These are phyloP conservation scores for Chromobotia macracanthus DNA, from an alignment of 2,797 vertebrate genomes.

Conservation along the genomic window DNA sequence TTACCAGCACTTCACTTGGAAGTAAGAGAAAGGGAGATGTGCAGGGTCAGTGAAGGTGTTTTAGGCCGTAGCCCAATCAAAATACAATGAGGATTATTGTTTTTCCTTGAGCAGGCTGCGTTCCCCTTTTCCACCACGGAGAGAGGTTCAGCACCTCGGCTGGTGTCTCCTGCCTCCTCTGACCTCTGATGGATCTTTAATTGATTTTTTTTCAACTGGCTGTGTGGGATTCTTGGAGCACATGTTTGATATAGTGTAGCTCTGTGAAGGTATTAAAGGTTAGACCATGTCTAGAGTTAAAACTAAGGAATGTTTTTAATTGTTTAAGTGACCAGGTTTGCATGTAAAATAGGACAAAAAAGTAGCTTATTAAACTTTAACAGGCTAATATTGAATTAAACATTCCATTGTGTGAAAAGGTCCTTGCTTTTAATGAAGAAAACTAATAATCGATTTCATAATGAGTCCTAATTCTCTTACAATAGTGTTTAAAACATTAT, in stretches of 20 bases:
- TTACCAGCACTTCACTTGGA: not conserved
- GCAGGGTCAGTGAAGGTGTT: conserved; percentile 9
- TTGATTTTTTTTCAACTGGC: not conserved
- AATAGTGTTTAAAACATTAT: no score
- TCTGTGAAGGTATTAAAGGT: not conserved
- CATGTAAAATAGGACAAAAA: no score
- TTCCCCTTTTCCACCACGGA: not conserved
- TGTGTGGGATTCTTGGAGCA: conserved; percentile 14
- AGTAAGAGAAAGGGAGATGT: not conserved
- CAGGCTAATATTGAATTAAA: not conserved
- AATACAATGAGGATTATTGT: conserved; percentile 2
- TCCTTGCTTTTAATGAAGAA: no score
- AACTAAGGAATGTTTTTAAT: not conserved
- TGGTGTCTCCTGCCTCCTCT: not conserved
- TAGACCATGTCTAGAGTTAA: not conserved
- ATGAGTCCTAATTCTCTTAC: no score
- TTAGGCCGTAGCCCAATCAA: not conserved
- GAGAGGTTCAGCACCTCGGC: not conserved
- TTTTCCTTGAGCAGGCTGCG: not conserved
- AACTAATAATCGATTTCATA: no score
- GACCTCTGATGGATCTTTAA: not conserved
- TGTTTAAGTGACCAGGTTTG: not conserved
- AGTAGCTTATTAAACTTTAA: not conserved
- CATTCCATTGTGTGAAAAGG: not conserved
- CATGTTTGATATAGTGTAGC: not conserved